These are phyloP conservation scores for Drosophila fungiperda DNA, from an alignment of 2,888 invertebrate species.

Conservation along the genomic window DNA sequence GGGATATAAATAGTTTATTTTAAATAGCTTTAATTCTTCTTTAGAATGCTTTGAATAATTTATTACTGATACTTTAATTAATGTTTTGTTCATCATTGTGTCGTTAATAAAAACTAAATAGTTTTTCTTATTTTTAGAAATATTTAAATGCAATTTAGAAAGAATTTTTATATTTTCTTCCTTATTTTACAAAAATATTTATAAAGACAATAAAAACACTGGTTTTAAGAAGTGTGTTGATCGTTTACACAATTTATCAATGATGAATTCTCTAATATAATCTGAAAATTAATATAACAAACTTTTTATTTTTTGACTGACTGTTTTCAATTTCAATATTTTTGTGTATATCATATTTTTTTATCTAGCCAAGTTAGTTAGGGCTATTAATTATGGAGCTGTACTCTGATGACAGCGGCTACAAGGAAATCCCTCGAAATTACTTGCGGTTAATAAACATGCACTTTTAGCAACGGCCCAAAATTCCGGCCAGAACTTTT, in stretches of 20 bases:
- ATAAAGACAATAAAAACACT: neutral
- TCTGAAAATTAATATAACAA: accelerated
- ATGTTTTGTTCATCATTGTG: neutral
- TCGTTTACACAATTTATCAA: neutral
- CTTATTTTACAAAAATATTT: neutral
- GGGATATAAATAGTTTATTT: neutral
- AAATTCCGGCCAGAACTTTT: conserved; percentile 62
- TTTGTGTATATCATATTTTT: neutral
- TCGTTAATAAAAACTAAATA: no score
- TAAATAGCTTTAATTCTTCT: neutral
- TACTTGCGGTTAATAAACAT: conserved; percentile 67
- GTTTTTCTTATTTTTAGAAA: no score
- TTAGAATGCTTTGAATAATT: neutral
- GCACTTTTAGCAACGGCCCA: conserved; percentile 55
- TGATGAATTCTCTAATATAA: neutral
- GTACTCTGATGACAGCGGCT: neutral
- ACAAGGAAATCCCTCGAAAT: conserved; percentile 38
- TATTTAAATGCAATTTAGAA: no score
- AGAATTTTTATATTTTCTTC: accelerated
- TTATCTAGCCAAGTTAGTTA: neutral
- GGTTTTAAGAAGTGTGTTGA: no score
- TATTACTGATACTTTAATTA: neutral
- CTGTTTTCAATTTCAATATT: neutral
- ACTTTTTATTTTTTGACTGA: neutral
- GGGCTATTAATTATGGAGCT: neutral